Evolutionary conservation across 2,888 invertebrate genomes (phyloP).

Genomic region (Dysmachus trigonus): DNA sequence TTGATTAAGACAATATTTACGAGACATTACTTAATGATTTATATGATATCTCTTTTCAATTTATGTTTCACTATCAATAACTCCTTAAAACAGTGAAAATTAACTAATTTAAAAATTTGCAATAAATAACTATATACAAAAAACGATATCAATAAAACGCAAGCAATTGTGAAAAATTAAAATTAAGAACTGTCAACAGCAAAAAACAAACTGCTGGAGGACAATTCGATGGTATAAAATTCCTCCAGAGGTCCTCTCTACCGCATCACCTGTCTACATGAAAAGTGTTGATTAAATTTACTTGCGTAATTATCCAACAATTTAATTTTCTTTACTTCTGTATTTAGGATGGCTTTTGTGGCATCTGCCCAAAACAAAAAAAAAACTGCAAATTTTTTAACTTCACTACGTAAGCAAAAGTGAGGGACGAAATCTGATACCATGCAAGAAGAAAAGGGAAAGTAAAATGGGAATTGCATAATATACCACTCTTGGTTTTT

Average conservation of each 20-base stretch:
- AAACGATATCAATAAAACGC: background rate
- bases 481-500: background rate
- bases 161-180: background rate
- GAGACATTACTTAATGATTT: background rate
- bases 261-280: background rate
- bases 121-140: background rate
- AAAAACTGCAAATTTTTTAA: background rate
- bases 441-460: background rate
- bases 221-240: background rate
- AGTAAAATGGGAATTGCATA: slow-evolving; percentile 2
- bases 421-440: slow-evolving; percentile 2
- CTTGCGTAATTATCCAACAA: slow-evolving; percentile 15
- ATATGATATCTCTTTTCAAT: background rate
- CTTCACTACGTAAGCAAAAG: background rate
- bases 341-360: background rate
- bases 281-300: background rate
- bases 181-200: background rate
- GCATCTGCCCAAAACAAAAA: background rate
- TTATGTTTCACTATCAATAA: background rate
- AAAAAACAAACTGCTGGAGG: background rate
- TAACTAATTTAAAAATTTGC: background rate
- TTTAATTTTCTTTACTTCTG: background rate
- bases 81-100: background rate
- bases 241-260: background rate
- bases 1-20: too few relatives aligned